Conservation (phyloP, 2,113 vertebrate species). For the Melanerpes aurifrons region DNA sequence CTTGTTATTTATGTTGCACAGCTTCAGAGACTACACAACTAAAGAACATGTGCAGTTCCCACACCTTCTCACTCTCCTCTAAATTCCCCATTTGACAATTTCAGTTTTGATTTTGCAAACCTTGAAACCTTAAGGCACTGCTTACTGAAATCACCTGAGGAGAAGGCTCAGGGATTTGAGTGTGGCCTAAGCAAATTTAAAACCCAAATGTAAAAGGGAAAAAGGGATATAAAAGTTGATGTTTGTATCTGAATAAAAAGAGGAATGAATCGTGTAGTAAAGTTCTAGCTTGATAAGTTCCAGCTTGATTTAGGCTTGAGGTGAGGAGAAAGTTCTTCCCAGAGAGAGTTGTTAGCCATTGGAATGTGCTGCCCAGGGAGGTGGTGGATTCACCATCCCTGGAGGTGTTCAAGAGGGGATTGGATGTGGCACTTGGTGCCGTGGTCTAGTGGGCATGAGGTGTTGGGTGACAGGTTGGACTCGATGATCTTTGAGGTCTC, state of each 20-base stretch:
- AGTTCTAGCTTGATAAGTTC: neutral
- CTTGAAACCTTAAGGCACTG: fast-evolving
- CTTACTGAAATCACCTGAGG: neutral
- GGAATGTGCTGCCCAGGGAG: too few relatives aligned
- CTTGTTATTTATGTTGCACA: neutral
- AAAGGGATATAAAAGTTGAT: neutral
- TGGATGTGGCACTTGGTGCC: too few relatives aligned
- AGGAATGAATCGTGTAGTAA: neutral
- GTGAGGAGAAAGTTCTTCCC: too few relatives aligned
- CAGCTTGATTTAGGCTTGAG: neutral
- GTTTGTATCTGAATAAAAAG: neutral
- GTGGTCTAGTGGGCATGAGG: too few relatives aligned
- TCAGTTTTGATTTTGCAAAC: neutral
- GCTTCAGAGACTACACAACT: neutral
- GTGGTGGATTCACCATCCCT: too few relatives aligned
- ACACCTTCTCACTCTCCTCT: neutral
- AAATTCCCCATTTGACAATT: neutral
- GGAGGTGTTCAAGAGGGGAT: too few relatives aligned
- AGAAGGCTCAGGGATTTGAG: neutral
- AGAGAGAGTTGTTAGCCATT: too few relatives aligned
- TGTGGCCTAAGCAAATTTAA: neutral
- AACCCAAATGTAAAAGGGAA: neutral
- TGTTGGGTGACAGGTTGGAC: too few relatives aligned
- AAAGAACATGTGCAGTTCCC: neutral
- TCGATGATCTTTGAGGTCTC: too few relatives aligned